Evolutionary conservation across 2,888 invertebrate species (phyloP), one percentile per base, ranked within the genome.

Genomic region (Baronia brevicornis): DNA sequence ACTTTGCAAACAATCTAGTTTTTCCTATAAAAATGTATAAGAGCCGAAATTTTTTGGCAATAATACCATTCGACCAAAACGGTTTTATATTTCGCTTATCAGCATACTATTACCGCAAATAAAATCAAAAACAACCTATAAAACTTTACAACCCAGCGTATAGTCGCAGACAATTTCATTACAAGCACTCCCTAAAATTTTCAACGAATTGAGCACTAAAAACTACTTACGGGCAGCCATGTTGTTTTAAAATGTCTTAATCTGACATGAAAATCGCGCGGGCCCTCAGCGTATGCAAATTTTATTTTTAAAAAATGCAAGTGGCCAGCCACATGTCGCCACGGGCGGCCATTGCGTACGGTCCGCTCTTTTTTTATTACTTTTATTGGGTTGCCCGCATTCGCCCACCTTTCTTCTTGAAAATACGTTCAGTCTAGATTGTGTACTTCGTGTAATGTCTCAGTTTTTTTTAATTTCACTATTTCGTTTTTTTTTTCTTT

Each of bases 271-370:
- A 24, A 27, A 27, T 31, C 46, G 47, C 44, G 44, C 47, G 45
- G 46, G 46, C 64, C 67, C 66, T 65, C 68, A 73, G 65, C 52
- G 68, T 67, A 80, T 80, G 80, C 74, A 68, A 79, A 80, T 80
- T 75, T 78, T 78, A 78, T 79, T 75, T 75, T 63, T 46, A 59
- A 68, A 72, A 79, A 80, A 77, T 77, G 67, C 77, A 74, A 79
- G 74, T 71, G 67, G 61, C 56, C 60, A 49, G 45, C 73, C 75
- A 74, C 73, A 75, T 78, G 79, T 73, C 75, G 74, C 64, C 58
- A 24, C 38, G 33, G 28, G 12, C 33, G 32, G 30, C 46, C 31
- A 33, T 38, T 18, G 22, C 28, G 17, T 22, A 41, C 29, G 37
- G 39, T 28, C 39, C 41, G 41, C 30, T 34, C 38, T 38, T 37